These are phyloP conservation scores for Symphodus melops DNA, from an alignment of 2,113 vertebrate species.

Conservation along the genomic window DNA sequence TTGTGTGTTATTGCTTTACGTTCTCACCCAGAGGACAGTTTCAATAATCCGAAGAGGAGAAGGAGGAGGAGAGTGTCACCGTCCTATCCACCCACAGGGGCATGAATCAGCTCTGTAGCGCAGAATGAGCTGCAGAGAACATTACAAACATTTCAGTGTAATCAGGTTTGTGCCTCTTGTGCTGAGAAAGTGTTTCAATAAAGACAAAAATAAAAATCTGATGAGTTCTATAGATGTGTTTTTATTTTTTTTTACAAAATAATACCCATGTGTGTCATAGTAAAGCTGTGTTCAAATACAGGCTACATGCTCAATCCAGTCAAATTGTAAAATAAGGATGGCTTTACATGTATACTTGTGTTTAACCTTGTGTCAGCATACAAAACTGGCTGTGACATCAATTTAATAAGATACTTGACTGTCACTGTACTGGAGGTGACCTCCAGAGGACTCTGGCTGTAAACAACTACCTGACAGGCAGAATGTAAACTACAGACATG, in stretches of 20 bases:
- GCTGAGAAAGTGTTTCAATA: background rate
- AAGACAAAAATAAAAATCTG: background rate
- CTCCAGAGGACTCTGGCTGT: too few relatives aligned
- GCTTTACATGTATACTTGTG: too few relatives aligned
- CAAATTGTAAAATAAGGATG: background rate
- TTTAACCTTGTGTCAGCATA: too few relatives aligned
- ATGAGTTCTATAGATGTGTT: background rate
- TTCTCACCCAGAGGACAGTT: slow-evolving; percentile 79
- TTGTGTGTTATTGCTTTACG: slow-evolving; percentile 79
- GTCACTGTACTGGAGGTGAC: too few relatives aligned
- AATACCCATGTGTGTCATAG: background rate
- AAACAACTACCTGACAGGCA: too few relatives aligned
- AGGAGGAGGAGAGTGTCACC: slow-evolving; percentile 9
- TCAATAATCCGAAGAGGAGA: slow-evolving; percentile 67
- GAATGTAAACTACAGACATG: too few relatives aligned
- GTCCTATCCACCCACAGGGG: slow-evolving; percentile 28
- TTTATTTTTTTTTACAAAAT: background rate
- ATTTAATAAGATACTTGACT: too few relatives aligned
- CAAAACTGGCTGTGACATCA: too few relatives aligned
- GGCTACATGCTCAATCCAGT: background rate
- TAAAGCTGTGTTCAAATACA: background rate
- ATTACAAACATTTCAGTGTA: slow-evolving; percentile 6
- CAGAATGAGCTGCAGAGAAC: slow-evolving; percentile 12
- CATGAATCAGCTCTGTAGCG: slow-evolving; percentile 18
- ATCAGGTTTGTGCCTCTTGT: background rate